A percentile compares a stretch with the other conserved stretches of the same genome.
These are phyloP conservation scores for Adelognathus sp. DNA, from an alignment of 2,888 invertebrate species.

Conservation along the genomic window DNA sequence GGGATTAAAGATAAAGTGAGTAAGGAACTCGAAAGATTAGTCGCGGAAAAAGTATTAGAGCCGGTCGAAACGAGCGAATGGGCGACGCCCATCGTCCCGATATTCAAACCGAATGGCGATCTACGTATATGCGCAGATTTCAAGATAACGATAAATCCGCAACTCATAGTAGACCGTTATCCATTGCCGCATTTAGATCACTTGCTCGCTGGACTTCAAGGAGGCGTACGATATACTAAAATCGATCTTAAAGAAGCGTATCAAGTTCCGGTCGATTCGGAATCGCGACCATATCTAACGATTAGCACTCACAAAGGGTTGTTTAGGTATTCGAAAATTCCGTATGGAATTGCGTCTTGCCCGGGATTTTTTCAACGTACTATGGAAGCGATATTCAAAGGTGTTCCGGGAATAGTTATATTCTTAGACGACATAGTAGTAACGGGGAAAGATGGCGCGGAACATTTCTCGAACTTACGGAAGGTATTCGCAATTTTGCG, in stretches of 20 bases:
- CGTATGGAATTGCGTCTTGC: slow-evolving; percentile 72
- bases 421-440: slow-evolving; percentile 68
- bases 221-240: background rate
- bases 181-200: background rate
- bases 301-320: slow-evolving; percentile 70
- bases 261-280: background rate
- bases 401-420: slow-evolving; percentile 64
- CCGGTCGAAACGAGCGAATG: background rate
- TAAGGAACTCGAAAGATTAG: background rate
- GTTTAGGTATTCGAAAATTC: slow-evolving; percentile 68
- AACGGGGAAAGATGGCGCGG: slow-evolving; percentile 52
- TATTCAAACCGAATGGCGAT: background rate
- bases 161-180: background rate
- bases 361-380: slow-evolving; percentile 71
- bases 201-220: background rate
- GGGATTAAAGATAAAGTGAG: no score
- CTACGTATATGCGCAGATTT: background rate
- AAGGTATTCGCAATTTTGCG: background rate
- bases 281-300: background rate
- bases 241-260: background rate
- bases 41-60: background rate
- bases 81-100: background rate
- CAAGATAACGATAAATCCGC: background rate
- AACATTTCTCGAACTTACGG: no score
- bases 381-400: slow-evolving; percentile 66